Conservation (phyloP, 1,140 invertebrate genomes). For the Kradibia gibbosae region DNA sequence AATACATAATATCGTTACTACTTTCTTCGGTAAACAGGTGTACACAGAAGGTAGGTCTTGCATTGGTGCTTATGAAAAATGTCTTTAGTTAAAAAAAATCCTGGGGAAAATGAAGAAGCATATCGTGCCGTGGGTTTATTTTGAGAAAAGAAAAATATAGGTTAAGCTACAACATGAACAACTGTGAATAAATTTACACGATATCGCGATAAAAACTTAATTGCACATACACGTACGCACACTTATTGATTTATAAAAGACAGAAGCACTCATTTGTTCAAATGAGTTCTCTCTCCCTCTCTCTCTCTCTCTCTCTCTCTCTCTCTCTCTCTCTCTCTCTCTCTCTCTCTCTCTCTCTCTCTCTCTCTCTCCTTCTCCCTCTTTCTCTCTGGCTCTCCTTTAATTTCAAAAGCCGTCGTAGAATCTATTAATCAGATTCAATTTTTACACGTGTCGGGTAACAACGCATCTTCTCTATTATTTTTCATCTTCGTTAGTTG, state of each 20-base stretch:
- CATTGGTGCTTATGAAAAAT: background rate
- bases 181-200: conserved; percentile 37
- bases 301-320: too few species aligned
- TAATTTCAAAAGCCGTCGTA: background rate
- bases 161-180: conserved; percentile 29
- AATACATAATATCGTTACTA: background rate
- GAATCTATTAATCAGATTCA: conserved; percentile 15
- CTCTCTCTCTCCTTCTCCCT: too few species aligned
- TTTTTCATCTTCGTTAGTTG: background rate
- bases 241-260: background rate
- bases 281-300: background rate
- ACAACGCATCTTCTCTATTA: background rate
- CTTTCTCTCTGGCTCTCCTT: too few species aligned
- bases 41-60: background rate
- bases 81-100: background rate
- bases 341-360: too few species aligned
- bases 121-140: background rate
- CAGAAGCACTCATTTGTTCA: background rate
- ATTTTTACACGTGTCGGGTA: conserved; percentile 17
- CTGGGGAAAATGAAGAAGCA: conserved; percentile 4
- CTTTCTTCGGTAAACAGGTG: background rate
- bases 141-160: conserved; percentile 32
- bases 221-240: conserved; percentile 19
- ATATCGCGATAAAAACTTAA: conserved; percentile 40
- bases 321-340: too few species aligned